Conservation (phyloP, 1,140 invertebrate species). For the Polyergus mexicanus region DNA sequence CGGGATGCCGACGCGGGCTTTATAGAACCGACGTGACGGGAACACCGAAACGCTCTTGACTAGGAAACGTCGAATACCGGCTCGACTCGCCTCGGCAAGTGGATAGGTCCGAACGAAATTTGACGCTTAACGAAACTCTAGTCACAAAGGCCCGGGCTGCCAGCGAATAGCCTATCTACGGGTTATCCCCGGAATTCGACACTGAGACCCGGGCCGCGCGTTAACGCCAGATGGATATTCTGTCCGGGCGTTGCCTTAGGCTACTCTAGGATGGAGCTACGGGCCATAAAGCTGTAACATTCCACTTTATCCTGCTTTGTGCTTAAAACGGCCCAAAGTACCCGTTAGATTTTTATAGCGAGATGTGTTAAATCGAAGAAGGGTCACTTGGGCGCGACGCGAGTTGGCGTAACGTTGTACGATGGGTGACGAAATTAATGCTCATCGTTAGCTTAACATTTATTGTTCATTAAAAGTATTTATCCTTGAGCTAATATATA, state of each 20-base stretch:
- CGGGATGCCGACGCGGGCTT: conserved; percentile 55
- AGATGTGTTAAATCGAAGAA: conserved; percentile 46
- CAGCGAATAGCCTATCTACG: conserved; percentile 56
- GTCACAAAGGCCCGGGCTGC: conserved; percentile 58
- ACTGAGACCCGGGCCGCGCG: conserved; percentile 34
- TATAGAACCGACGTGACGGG: conserved; percentile 66
- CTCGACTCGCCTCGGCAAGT: background rate
- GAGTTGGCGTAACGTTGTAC: background rate
- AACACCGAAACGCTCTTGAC: conserved; percentile 75
- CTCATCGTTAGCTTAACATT: background rate
- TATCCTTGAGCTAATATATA: background rate
- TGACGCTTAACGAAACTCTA: conserved; percentile 71
- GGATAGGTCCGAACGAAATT: conserved; percentile 69
- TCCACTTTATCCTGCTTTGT: conserved; percentile 62
- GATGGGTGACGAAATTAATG: background rate
- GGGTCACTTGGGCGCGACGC: background rate
- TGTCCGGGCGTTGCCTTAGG: conserved; percentile 40
- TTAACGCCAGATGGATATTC: conserved; percentile 56
- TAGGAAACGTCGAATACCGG: conserved; percentile 59
- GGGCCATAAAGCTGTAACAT: conserved; percentile 58
- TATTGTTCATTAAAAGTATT: background rate
- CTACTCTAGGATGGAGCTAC: conserved; percentile 36
- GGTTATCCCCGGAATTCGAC: conserved; percentile 71
- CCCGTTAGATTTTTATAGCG: conserved; percentile 49
- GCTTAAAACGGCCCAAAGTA: conserved; percentile 26